Percentiles rank a stretch among this genome's conserved stretches.
These are phyloP conservation scores for Incurvaria masculella DNA, from an alignment of 2,888 invertebrate genomes.

Conservation along the genomic window DNA sequence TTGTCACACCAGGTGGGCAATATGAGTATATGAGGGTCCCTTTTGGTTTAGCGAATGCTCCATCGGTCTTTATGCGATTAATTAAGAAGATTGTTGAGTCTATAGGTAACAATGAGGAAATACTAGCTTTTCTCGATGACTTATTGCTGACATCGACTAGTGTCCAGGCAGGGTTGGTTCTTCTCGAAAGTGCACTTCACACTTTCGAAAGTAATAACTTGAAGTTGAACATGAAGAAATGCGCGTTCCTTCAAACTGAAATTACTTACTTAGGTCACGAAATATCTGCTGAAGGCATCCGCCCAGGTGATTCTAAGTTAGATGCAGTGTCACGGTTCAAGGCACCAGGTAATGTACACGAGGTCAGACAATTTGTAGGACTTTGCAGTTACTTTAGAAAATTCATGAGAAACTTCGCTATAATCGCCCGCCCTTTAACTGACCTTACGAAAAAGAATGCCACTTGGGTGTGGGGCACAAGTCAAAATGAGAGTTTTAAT, in stretches of 20 bases:
- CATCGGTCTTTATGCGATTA: slow-evolving; percentile 6
- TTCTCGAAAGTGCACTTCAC: slow-evolving; percentile 10
- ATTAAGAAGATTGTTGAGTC: slow-evolving; percentile 12
- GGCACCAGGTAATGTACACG: slow-evolving; percentile 16
- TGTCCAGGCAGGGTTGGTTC: slow-evolving; percentile 8
- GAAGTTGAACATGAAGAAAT: slow-evolving; percentile 19
- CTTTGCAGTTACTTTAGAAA: slow-evolving; percentile 21
- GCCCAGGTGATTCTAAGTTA: slow-evolving; percentile 11
- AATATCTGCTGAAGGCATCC: slow-evolving; percentile 15
- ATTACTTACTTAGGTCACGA: slow-evolving; percentile 19
- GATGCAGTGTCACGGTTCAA: slow-evolving; percentile 15
- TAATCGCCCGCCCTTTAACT: slow-evolving; percentile 18
- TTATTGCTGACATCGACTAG: slow-evolving; percentile 11
- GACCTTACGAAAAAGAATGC: slow-evolving; percentile 18
- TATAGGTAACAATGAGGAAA: neutral
- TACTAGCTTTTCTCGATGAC: slow-evolving; percentile 13
- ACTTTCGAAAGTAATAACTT: slow-evolving; percentile 12
- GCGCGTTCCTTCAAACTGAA: slow-evolving; percentile 13
- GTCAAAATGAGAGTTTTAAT: slow-evolving; percentile 1
- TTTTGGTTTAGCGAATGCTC: slow-evolving; percentile 18
- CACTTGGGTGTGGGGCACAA: slow-evolving; percentile 9
- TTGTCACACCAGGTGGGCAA: slow-evolving; percentile 16
- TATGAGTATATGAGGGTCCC: slow-evolving; percentile 17
- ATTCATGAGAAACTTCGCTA: slow-evolving; percentile 19
- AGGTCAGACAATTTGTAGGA: slow-evolving; percentile 20